Conservation (phyloP, 37 sponge, comb jelly and placozoan species). For the Cliona cf. orientalis region DNA sequence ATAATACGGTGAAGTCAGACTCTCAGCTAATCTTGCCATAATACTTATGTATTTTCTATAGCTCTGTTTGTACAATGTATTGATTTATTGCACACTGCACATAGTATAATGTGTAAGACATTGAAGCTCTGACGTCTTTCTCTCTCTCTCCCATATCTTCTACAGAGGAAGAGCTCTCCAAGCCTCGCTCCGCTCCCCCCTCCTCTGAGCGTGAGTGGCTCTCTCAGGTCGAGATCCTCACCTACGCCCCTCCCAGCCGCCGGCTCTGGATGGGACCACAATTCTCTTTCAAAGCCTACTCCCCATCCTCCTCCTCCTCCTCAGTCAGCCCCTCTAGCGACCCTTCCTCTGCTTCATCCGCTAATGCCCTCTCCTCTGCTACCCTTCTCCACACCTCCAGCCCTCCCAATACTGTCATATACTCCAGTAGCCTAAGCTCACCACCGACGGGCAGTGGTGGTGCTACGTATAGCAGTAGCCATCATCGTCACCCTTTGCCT, state of each 20-base stretch:
- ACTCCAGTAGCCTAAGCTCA: slow-evolving; percentile 29
- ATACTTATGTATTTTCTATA: no score
- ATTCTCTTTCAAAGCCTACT: slow-evolving; percentile 87
- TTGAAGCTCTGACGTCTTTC: no score
- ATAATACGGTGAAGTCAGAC: no score
- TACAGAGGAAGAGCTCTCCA: no score
- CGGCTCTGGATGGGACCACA: slow-evolving; percentile 99
- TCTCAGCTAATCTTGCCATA: no score
- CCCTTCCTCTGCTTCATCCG: not conserved
- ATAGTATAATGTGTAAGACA: no score
- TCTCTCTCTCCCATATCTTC: no score
- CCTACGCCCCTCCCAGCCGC: slow-evolving; percentile 89
- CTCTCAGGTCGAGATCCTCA: slow-evolving; percentile 88
- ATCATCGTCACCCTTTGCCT: no score
- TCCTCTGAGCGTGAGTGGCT: slow-evolving; percentile 75
- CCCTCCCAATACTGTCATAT: slow-evolving; percentile 35
- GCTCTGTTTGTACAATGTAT: no score
- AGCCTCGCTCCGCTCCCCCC: not conserved
- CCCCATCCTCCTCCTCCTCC: not conserved
- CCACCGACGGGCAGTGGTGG: no score
- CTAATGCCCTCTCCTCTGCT: not conserved
- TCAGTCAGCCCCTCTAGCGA: not conserved
- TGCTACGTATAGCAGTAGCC: no score
- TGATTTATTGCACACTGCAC: no score
- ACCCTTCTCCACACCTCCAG: slow-evolving; percentile 22